Evolutionary conservation across 1,140 invertebrate species (phyloP).

Genomic region (Anthonomus grandis): DNA sequence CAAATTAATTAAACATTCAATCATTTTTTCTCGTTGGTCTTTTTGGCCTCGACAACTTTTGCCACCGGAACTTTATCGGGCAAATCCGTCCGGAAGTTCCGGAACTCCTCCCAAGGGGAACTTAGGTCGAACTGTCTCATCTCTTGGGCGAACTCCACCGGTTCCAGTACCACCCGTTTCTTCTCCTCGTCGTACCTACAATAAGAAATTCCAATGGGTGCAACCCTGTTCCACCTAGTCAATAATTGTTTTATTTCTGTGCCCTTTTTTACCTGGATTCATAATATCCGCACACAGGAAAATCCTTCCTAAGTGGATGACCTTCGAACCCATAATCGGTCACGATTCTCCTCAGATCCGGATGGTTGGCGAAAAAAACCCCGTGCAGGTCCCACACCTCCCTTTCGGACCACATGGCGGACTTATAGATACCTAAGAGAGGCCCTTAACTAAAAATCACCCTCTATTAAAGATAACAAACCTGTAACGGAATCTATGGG

Average conservation of each 20-base stretch:
- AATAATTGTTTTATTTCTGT: background rate
- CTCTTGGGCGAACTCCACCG: constrained; percentile 51
- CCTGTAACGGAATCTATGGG: constrained; percentile 48
- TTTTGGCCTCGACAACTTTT: too few relatives aligned
- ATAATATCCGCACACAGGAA: constrained; percentile 49
- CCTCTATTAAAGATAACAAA: background rate
- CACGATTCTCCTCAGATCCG: constrained; percentile 51
- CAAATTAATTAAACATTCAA: too few relatives aligned
- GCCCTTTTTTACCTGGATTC: constrained; percentile 35
- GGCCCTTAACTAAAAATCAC: background rate
- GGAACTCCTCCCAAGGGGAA: constrained; percentile 40
- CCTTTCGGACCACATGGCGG: constrained; percentile 49
- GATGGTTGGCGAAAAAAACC: constrained; percentile 51
- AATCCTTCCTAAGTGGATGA: constrained; percentile 50
- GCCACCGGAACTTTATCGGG: constrained; percentile 5
- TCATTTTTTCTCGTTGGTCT: too few relatives aligned
- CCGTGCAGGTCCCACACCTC: constrained; percentile 53
- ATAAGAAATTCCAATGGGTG: background rate
- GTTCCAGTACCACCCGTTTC: constrained; percentile 51
- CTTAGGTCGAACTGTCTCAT: constrained; percentile 44
- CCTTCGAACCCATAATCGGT: constrained; percentile 52
- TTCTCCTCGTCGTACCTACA: constrained; percentile 51
- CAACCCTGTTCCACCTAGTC: background rate
- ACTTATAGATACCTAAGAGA: constrained; percentile 42
- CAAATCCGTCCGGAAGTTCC: constrained; percentile 3